Percentiles rank a stretch among this genome's conserved stretches.
Conservation (phyloP, 2,888 invertebrate species). For the Drosophila longiperda region DNA sequence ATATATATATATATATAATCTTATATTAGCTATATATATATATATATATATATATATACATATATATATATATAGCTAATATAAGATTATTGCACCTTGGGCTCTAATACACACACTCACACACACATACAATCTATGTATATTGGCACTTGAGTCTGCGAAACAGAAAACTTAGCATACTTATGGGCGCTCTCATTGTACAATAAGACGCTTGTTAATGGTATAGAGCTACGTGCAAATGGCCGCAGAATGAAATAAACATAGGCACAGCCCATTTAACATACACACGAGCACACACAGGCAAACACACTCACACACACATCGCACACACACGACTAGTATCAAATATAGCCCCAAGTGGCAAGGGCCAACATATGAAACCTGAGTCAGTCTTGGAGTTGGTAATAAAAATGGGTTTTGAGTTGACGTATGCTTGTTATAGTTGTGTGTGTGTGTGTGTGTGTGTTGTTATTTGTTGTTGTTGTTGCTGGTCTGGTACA, state of each 20-base stretch:
- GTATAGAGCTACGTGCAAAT: constrained; percentile 69
- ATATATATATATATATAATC: neutral
- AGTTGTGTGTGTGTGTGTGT: constrained; percentile 11
- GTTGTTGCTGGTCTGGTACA: constrained; percentile 36
- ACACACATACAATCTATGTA: neutral
- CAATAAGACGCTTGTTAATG: constrained; percentile 71
- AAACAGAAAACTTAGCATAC: constrained; percentile 65
- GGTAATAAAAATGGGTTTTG: constrained; percentile 44
- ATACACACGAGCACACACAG: constrained; percentile 21
- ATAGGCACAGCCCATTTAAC: constrained; percentile 59
- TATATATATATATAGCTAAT: constrained; percentile 29
- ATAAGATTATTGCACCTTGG: constrained; percentile 53
- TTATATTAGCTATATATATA: neutral
- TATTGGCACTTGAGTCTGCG: constrained; percentile 14
- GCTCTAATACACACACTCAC: constrained; percentile 1
- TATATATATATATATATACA: neutral
- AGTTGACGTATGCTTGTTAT: constrained; percentile 45
- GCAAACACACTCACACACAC: constrained; percentile 3
- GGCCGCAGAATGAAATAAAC: constrained; percentile 63
- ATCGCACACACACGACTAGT: neutral
- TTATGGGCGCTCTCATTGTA: constrained; percentile 64
- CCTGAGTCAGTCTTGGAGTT: constrained; percentile 10
- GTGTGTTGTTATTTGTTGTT: constrained; percentile 7
- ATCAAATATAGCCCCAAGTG: constrained; percentile 47
- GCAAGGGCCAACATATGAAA: constrained; percentile 53